phyloP scores from a whole-genome alignment of 1,140 invertebrate genomes.

The Sesamia nonagrioides region DNA sequence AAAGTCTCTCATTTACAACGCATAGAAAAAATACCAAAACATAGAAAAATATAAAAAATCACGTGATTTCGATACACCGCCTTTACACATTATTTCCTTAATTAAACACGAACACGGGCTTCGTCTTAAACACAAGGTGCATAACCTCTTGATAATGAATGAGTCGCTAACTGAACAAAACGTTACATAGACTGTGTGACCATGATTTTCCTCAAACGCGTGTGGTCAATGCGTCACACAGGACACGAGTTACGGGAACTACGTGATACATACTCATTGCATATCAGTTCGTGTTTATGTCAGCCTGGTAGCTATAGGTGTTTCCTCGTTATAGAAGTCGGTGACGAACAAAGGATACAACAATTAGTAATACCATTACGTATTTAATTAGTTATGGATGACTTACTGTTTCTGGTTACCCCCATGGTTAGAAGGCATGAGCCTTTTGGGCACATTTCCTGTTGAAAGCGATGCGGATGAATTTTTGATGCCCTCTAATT shows the following conservation, averaged over 20 bases:
- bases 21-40: no score
- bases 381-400: no score
- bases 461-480: no score
- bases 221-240: not conserved
- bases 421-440: no score
- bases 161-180: not conserved
- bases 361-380: no score
- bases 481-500: no score
- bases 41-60: no score
- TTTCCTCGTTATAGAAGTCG: not conserved
- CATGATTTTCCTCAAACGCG: conserved; percentile 17
- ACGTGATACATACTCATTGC: not conserved
- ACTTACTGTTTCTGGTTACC: no score
- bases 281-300: not conserved
- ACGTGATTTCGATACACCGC: no score
- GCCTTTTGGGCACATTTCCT: no score
- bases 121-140: not conserved
- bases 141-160: not conserved
- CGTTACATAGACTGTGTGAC: not conserved
- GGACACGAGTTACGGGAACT: conserved; percentile 10
- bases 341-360: not conserved
- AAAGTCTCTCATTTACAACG: no score
- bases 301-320: conserved; percentile 1
- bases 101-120: not conserved
- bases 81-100: not conserved